phyloP scores from a whole-genome alignment of 2,888 invertebrate species.

The Heterodera filipjevi region DNA sequence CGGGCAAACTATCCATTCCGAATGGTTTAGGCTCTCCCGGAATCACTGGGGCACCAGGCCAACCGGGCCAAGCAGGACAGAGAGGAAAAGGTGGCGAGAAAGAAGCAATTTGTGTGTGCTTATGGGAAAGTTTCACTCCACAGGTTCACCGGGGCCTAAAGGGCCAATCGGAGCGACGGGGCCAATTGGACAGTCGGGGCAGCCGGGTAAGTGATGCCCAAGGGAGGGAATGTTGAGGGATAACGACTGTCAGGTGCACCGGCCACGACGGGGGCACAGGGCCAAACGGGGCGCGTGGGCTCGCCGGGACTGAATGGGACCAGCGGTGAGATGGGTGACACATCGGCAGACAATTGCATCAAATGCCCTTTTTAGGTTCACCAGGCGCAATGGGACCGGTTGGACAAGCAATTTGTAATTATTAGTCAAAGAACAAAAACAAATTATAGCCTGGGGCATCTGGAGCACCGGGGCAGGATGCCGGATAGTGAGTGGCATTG shows the following conservation, averaged over 20 bases:
- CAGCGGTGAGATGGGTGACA: background rate
- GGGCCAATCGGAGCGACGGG: background rate
- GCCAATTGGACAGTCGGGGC: background rate
- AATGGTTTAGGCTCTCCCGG: background rate
- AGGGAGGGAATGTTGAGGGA: background rate
- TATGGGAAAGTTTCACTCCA: too few relatives aligned
- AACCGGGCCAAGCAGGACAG: conserved; percentile 15
- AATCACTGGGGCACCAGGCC: background rate
- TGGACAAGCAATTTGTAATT: background rate
- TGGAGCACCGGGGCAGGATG: conserved; percentile 5
- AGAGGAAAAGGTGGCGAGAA: background rate
- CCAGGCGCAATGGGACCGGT: background rate
- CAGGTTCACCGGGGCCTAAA: background rate
- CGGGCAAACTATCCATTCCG: background rate
- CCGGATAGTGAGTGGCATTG: conserved; percentile 5
- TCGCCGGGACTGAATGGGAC: background rate
- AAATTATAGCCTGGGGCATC: background rate
- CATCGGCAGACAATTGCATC: background rate
- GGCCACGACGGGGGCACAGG: background rate
- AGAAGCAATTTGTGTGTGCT: background rate
- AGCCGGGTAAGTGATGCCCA: background rate
- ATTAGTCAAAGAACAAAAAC: background rate
- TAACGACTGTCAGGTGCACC: background rate
- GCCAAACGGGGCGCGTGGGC: background rate
- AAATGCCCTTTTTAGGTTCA: background rate